These are phyloP conservation scores for Aptenodytes patagonicus DNA, from an alignment of 2,113 vertebrate species.

Conservation along the genomic window DNA sequence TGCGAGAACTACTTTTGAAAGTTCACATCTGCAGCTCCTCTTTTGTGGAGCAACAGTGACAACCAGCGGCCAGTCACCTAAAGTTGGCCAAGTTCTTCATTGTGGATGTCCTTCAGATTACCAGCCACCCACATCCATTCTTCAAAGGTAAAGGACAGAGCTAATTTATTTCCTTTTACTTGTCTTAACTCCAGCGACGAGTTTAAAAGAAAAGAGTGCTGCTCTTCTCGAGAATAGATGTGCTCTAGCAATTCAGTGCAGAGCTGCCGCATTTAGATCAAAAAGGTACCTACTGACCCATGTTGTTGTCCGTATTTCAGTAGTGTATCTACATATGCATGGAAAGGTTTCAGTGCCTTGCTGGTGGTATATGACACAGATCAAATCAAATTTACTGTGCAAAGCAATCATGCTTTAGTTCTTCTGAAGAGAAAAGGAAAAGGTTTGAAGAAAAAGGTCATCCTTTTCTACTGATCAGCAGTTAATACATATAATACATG, in stretches of 20 bases:
- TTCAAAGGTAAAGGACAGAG: background rate
- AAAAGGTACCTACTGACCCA: background rate
- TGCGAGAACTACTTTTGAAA: background rate
- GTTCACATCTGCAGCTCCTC: background rate
- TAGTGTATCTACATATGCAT: no score
- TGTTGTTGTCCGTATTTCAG: background rate
- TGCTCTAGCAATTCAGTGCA: background rate
- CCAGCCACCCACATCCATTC: background rate
- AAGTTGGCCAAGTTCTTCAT: background rate
- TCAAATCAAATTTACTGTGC: background rate
- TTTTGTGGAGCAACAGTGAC: slow-evolving; percentile 78
- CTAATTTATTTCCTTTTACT: background rate
- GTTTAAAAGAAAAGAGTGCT: background rate
- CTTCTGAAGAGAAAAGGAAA: background rate
- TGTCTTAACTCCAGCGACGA: background rate
- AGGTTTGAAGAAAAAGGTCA: background rate
- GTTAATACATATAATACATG: background rate
- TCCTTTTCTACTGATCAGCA: background rate
- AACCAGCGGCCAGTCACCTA: slow-evolving; percentile 66
- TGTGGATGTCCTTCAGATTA: background rate
- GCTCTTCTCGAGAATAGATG: background rate
- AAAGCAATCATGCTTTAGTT: background rate
- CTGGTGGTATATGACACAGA: background rate
- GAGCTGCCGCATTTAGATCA: background rate
- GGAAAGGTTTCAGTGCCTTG: background rate